These are phyloP conservation scores for Threskiornis aethiopicus DNA, from an alignment of 2,797 vertebrate genomes.

Conservation along the genomic window DNA sequence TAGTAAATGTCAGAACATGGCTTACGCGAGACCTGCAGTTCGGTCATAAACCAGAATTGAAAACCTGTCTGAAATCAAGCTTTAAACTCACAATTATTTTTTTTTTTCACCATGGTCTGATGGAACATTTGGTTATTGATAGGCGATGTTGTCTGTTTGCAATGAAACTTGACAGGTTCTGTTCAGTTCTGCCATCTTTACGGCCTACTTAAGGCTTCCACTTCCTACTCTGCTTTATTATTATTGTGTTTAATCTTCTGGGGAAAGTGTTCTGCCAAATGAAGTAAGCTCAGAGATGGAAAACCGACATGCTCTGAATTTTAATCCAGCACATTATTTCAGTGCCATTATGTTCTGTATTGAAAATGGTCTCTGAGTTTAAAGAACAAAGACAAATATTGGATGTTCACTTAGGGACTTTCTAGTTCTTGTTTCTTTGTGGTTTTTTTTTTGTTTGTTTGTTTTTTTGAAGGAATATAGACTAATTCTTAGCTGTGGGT, in stretches of 20 bases:
- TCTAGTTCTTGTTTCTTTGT: not conserved
- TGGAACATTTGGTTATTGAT: not conserved
- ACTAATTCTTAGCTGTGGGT: not conserved
- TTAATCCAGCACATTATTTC: not conserved
- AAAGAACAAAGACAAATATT: not conserved
- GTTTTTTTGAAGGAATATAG: not conserved
- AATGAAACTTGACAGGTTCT: not conserved
- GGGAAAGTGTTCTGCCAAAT: not conserved
- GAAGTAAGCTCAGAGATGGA: not conserved
- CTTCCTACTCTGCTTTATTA: not conserved
- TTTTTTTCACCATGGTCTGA: not conserved
- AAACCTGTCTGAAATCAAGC: not conserved
- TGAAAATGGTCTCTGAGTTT: not conserved
- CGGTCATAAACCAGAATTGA: not conserved
- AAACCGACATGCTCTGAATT: not conserved
- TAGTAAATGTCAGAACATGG: not conserved
- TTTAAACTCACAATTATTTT: accelerated
- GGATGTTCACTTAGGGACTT: not conserved
- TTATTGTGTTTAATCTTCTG: not conserved
- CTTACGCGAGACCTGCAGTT: not conserved
- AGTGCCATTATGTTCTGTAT: not conserved
- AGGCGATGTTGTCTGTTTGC: not conserved
- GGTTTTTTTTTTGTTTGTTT: no score
- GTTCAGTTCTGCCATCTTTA: not conserved
- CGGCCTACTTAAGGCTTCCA: not conserved